Evolutionary conservation across 2,888 invertebrate species (phyloP).

Genomic region (Amaurobius ferox): DNA sequence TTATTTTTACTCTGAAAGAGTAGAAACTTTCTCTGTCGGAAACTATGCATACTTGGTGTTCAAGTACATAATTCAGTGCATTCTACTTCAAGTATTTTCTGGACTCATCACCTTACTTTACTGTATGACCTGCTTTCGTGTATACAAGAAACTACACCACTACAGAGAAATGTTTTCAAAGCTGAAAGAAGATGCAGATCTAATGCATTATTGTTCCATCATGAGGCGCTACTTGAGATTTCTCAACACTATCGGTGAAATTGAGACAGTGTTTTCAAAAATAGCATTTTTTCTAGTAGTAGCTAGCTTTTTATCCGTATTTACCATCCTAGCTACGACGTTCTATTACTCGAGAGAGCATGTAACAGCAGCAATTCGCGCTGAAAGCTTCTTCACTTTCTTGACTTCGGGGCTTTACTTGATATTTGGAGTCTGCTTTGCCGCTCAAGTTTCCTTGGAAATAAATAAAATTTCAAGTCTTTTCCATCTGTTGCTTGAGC

Average conservation of each 20-base stretch:
- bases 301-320: neutral
- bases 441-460: conserved; percentile 7
- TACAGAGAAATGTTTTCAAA: neutral
- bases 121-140: neutral
- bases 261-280: neutral
- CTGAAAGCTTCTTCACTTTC: neutral
- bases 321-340: neutral
- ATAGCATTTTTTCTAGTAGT: conserved; percentile 3
- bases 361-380: neutral
- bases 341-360: neutral
- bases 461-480: neutral
- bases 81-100: neutral
- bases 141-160: neutral
- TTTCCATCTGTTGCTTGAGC: neutral
- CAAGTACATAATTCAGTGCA: neutral
- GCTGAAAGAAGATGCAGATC: neutral
- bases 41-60: neutral
- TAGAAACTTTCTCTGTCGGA: neutral
- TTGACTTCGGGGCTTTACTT: neutral
- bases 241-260: neutral
- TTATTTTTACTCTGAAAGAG: neutral
- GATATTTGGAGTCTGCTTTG: neutral
- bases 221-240: neutral
- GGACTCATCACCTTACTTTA: conserved; percentile 6
- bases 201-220: neutral